Percentiles rank a stretch among this genome's conserved stretches.
Evolutionary conservation across 2,888 invertebrate genomes (phyloP).

Genomic region (Listrodromus nycthemerus): DNA sequence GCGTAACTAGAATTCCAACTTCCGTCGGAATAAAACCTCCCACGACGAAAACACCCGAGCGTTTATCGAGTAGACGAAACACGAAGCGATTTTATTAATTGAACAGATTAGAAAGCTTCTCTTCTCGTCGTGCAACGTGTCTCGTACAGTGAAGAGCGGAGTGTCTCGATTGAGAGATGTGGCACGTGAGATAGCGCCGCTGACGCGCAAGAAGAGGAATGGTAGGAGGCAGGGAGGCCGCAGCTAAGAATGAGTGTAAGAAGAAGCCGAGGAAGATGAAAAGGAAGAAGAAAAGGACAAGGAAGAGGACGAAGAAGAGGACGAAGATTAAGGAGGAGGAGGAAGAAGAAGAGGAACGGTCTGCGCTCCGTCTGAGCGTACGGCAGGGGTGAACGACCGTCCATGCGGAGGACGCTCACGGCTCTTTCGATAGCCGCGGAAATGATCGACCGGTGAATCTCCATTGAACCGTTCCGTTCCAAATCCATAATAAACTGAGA

Average conservation of each 20-base stretch:
- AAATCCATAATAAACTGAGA: slow-evolving; percentile 60
- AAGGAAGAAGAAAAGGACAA: slow-evolving; percentile 68
- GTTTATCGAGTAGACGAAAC: neutral
- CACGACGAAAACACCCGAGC: neutral
- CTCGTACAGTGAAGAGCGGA: neutral
- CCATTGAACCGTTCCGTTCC: slow-evolving; percentile 57
- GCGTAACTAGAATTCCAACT: neutral
- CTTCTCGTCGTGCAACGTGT: neutral
- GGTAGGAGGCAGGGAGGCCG: neutral
- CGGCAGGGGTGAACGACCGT: slow-evolving; percentile 79
- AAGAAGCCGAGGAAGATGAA: slow-evolving; percentile 47
- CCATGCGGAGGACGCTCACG: slow-evolving; percentile 78
- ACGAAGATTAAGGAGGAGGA: slow-evolving; percentile 29
- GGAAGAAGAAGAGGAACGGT: slow-evolving; percentile 73
- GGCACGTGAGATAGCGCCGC: slow-evolving; percentile 45
- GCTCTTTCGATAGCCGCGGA: slow-evolving; percentile 68
- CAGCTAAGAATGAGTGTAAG: slow-evolving; percentile 22
- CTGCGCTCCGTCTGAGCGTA: slow-evolving; percentile 78
- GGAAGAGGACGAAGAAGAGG: slow-evolving; percentile 7
- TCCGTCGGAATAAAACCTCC: neutral
- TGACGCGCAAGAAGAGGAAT: slow-evolving; percentile 20
- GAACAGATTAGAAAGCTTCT: neutral
- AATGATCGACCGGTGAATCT: slow-evolving; percentile 61
- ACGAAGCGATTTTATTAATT: neutral
- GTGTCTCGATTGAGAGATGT: slow-evolving; percentile 52